Evolutionary conservation across 2,888 invertebrate genomes (phyloP), one percentile per base, ranked within the genome.

Genomic region (Cynaeus angustus): DNA sequence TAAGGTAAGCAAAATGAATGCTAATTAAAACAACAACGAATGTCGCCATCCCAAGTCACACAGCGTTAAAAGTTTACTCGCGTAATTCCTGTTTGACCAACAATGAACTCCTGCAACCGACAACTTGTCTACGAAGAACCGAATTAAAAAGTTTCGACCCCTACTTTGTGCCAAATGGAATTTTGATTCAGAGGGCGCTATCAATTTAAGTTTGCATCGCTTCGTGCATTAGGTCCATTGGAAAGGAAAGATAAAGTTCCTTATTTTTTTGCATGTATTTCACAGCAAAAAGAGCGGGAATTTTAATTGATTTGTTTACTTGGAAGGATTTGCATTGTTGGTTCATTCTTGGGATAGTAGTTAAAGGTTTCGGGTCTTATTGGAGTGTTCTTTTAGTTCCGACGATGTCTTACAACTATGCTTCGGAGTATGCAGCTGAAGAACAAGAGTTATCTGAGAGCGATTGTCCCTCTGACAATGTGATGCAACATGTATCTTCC

Each of bases 81-180:
- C 43, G 28, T 45, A 58, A 58, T 45, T 45, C 14, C 13, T n/a
- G 30, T 59, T 45, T 59, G 45, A 43, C 43, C 64, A 41, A 64
- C 53, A 64, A 64, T 64, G 41, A 52, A 41, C 28, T 64, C 33
- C 64, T 64, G 64, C 64, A 52, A 5, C 13, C 53, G 64, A 64
- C 64, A 64, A 50, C 21, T 62, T 62, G 50, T 62, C 62, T 33
- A 50, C 48, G 50, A 62, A 62, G 62, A 62, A 16, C 43, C 53
- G 53, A 64, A 64, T 64, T 64, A 64, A 64, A 64, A 64, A 64
- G 64, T 64, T 64, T 64, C 37, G 38, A 16, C 41, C 59, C 61
- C 50, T 14, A n/a, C 56, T 56, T 55, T 56, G 56, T 66, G 21
- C 37, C 55, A 46, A 53, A 56, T 56, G 66, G 66, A 66, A 66